phyloP scores from a whole-genome alignment of 2,113 vertebrate species.

The Callithrix jacchus region DNA sequence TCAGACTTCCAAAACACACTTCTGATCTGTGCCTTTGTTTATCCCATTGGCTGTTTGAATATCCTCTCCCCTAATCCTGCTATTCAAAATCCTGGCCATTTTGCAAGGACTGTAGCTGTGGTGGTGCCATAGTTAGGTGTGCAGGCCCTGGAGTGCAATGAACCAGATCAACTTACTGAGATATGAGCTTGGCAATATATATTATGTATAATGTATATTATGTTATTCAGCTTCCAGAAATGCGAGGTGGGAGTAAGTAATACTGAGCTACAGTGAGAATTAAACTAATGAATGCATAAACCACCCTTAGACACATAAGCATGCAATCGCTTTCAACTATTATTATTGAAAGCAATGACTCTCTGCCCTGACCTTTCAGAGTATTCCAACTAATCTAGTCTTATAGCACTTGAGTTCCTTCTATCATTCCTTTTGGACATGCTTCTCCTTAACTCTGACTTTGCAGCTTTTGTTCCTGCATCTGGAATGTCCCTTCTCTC shows the following conservation, averaged over 20 bases:
- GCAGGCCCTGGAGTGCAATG: neutral
- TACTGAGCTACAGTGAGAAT: neutral
- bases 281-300: neutral
- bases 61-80: neutral
- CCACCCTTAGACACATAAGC: neutral
- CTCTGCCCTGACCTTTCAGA: neutral
- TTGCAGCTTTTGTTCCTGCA: neutral
- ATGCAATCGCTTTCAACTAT: neutral
- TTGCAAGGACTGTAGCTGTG: neutral
- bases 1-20: neutral
- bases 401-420: neutral
- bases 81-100: neutral
- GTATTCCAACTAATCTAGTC: neutral
- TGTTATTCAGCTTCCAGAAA: neutral
- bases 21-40: neutral
- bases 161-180: neutral
- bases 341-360: neutral
- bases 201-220: too few relatives aligned
- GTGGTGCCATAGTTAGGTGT: fast-evolving
- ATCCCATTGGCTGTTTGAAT: neutral
- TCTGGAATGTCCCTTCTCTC: neutral
- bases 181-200: fast-evolving
- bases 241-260: neutral
- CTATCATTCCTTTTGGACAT: neutral
- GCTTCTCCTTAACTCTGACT: neutral